A percentile compares a stretch with the other conserved stretches of the same genome.
Conservation (phyloP, 2,888 invertebrate species). For the Meghimatium bilineatum region DNA sequence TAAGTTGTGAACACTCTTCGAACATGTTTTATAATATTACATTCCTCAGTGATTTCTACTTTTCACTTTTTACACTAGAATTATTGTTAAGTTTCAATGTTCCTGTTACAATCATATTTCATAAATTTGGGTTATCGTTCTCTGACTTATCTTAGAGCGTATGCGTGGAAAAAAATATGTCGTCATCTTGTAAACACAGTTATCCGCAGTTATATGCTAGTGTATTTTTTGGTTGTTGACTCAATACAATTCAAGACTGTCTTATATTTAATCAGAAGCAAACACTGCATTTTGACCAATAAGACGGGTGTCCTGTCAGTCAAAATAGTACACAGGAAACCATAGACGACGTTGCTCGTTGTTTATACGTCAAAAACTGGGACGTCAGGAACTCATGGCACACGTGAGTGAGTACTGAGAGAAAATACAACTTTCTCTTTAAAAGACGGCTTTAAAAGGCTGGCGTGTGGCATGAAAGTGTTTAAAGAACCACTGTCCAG, state of each 20-base stretch:
- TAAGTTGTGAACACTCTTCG: too few relatives aligned
- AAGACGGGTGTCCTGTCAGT: not conserved
- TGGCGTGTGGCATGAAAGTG: constrained; percentile 33
- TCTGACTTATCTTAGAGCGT: too few relatives aligned
- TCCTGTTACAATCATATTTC: too few relatives aligned
- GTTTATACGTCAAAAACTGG: constrained; percentile 41
- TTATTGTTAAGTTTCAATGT: too few relatives aligned
- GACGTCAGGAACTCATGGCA: constrained; percentile 15
- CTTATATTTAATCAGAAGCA: not conserved
- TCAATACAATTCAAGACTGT: too few relatives aligned
- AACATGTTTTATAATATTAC: too few relatives aligned
- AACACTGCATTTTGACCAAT: constrained; percentile 9
- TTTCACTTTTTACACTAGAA: too few relatives aligned
- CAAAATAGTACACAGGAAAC: constrained; percentile 23
- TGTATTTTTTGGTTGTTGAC: not conserved
- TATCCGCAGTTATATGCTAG: too few relatives aligned
- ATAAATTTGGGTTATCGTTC: too few relatives aligned
- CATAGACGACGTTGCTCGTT: not conserved
- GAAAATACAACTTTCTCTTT: not conserved
- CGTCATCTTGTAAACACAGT: too few relatives aligned
- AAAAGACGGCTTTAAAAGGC: not conserved
- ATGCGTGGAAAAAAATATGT: too few relatives aligned
- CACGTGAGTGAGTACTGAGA: constrained; percentile 26
- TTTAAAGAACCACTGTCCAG: constrained; percentile 14
- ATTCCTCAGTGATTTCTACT: too few relatives aligned